Percentiles rank a stretch among this genome's conserved stretches.
These are phyloP conservation scores for Psammodynastes pulverulentus DNA, from an alignment of 2,113 vertebrate genomes.

Conservation along the genomic window DNA sequence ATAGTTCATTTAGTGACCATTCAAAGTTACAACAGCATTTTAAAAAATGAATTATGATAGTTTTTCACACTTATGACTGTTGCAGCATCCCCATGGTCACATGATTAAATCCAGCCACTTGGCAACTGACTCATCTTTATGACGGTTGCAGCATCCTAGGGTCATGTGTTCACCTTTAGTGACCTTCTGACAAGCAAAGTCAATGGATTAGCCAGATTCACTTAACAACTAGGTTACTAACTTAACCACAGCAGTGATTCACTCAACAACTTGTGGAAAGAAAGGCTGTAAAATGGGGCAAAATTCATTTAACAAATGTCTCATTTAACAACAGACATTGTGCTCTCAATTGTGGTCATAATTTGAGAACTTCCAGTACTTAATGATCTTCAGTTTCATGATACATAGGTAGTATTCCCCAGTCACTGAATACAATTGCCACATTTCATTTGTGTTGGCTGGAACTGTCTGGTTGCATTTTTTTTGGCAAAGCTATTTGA, in stretches of 20 bases:
- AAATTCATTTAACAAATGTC: not conserved
- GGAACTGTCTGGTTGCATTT: not conserved
- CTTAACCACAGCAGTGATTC: not conserved
- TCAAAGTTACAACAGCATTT: not conserved
- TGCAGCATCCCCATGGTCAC: not conserved
- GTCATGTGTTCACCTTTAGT: not conserved
- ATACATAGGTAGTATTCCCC: not conserved
- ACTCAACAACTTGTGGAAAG: not conserved
- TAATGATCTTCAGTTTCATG: not conserved
- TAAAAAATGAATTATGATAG: not conserved
- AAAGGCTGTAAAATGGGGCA: not conserved
- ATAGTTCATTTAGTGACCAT: not conserved
- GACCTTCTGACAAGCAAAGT: not conserved
- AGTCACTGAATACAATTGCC: not conserved
- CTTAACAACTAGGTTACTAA: not conserved
- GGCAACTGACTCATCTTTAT: not conserved
- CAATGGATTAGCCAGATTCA: not conserved
- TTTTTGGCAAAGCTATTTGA: not conserved
- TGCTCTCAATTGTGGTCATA: not conserved
- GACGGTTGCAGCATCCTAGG: not conserved
- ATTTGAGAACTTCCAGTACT: not conserved
- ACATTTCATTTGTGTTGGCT: not conserved
- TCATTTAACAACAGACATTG: not conserved
- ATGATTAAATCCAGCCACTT: not conserved
- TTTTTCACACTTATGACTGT: not conserved